Percentiles rank a stretch among this genome's conserved stretches.
Evolutionary conservation across 2,797 vertebrate genomes (phyloP).

Genomic region (Halcyon leucocephala): DNA sequence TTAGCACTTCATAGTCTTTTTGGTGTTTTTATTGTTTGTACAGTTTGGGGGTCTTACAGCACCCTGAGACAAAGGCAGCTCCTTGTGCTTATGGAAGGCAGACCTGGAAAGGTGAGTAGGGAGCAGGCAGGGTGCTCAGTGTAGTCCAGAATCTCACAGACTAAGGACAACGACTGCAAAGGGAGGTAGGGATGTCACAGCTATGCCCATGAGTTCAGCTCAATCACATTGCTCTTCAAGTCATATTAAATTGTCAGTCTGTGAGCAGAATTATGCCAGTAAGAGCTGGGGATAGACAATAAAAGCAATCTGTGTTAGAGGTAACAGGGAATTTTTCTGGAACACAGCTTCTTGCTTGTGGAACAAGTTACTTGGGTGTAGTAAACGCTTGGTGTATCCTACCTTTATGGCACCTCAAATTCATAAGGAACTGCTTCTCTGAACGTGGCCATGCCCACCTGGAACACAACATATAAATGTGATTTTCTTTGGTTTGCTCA

Average conservation of each 20-base stretch:
- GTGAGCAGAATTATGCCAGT: background rate
- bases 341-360: background rate
- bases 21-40: background rate
- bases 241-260: background rate
- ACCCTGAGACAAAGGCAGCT: fast-evolving
- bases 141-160: background rate
- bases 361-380: background rate
- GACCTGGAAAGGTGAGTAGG: background rate
- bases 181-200: background rate
- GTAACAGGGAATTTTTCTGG: background rate
- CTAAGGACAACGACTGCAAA: background rate
- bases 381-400: background rate
- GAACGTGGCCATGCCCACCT: background rate
- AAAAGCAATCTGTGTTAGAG: background rate
- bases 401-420: background rate
- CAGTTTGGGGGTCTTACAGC: background rate
- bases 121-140: background rate
- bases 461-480: background rate
- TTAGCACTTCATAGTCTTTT: background rate
- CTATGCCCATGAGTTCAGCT: background rate
- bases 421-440: background rate
- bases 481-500: background rate
- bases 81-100: background rate
- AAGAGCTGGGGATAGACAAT: background rate
- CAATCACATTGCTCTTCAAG: background rate